Evolutionary conservation across 2,797 vertebrate species (phyloP), one percentile per base, ranked within the genome.

Genomic region (Phoeniculus purpureus): DNA sequence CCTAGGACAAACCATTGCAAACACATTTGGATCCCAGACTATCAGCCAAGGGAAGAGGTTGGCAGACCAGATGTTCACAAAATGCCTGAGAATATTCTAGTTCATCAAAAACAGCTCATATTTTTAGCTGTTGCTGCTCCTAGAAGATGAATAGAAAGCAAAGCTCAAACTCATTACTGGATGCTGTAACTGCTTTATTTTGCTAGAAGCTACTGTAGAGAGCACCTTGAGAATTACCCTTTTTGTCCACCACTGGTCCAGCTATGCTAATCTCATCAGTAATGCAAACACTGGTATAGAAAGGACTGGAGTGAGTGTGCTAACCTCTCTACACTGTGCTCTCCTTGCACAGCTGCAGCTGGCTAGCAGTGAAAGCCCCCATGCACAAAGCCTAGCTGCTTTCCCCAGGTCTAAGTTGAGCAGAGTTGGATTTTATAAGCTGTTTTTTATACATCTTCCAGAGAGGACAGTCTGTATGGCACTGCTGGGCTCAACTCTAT

Each of bases 261-360:
- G 84, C 86, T 78, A 89, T 18, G 47, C 64, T 89, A 70, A 92
- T 91, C 85, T 86, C 81, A 86, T 87, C 90, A 88, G 77, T n/a
- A 89, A 68, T 50, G 83, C 80, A 90, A 91, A 85, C 62, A 26
- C 40, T 34, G 43, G 45, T 84, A 62, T 19, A 73, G 86, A 90
- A 91, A 88, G 65, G 76, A 43, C 58, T 34, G 0, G 14, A 81
- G 70, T 10, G 68, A 56, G 75, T 48, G 50, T 9, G 52, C 67
- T 87, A 79, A 70, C 56, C 68, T 67, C 40, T 31, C 32, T 45
- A 1, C 1, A 3, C 66, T 29, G 15, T 6, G 19, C 16, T 45
- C 12, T 11, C 31, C 43, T 67, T n/a, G 54, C 62, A 40, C 43
- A 29, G 52, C 76, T 59, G 74, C 51, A 72, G 59, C 81, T 71